Base-by-base conservation (phyloP, 2,113 vertebrate species). In the Callospermophilus lateralis region DNA sequence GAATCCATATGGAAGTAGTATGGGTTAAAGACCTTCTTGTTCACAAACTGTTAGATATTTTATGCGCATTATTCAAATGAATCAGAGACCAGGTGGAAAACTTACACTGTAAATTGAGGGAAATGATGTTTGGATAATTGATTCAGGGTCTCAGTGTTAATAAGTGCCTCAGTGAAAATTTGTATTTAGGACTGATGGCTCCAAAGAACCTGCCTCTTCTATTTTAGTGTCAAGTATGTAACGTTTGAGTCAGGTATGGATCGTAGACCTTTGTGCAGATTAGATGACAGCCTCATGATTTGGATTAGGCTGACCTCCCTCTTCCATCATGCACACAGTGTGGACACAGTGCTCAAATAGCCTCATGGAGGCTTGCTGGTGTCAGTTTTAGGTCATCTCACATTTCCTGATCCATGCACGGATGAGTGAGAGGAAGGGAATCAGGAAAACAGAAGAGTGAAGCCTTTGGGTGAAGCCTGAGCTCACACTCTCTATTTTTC, bases 321-420 rank as follows among this genome's bases (percentile, higher is more conserved):
- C 0, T n/a, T 32, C 19, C 61, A 32, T 58, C 24, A 45, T 8
- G 48, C 0, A 4, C 19, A 7, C 22, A 61, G 10, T 55, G 58
- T 34, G 8, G 16, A 48, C 26, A 10, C 58, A 17, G 32, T 10
- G 22, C 8, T 48, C 42, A 48, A 74, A 20, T 17, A 16, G 20
- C 1, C 3, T 86, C 9, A 15, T 48, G 48, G 48, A 48, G 48
- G 48, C 48, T 48, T 48, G 48, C 48, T 10, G 48, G 48, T 48
- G 5, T 32, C 17, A 32, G 26, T 45, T 11, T 30, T 4, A 26
- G 8, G 8, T 13, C 3, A 16, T n/a, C 16, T 77, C 42, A 37
- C 1, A 68, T 42, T 42, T 79, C 67, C 9, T 73, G 7, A 45
- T 0, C 39, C 3, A 73, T 20, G 1, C 26, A 28, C 4, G 2